Evolutionary conservation across 1,140 invertebrate genomes (phyloP), one percentile per base, ranked within the genome.

Genomic region (Trichonephila inaurata): DNA sequence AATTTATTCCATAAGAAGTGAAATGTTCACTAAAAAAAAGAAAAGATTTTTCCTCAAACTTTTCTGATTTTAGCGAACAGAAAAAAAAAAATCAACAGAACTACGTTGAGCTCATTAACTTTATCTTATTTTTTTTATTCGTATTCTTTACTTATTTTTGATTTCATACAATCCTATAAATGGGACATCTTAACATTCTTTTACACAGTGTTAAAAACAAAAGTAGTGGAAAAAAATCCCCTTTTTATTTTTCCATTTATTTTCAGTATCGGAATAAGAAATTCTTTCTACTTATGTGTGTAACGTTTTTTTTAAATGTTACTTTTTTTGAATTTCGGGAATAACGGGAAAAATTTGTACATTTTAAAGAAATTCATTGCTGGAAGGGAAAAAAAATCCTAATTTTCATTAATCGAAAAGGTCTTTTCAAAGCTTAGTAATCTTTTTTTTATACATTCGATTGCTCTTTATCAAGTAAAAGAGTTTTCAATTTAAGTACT

Each of bases 101-200:
- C 19, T 88, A 24, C 60, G 18, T 64, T 88, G 58, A 62, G 64
- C 72, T 89, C 88, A 89, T 89, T 89, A 89, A 72, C 86, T 88
- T 88, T 64, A 85, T 64, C 86, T 88, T 85, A 51, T 85, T 88
- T 88, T 87, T 86, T 28, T n/a, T 58, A 64, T 60, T 89, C 85
- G n/a, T 64, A 58, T 64, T 64, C 51, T 87, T n/a, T 64, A 62
- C 44, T 89, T 89, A 72, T 89, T 89, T 72, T 89, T 89, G 66
- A 89, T 89, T 69, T 89, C 66, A 72, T 72, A 72, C 88, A 89
- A 72, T 89, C 24, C 62, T 89, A 58, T 89, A 72, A 89, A 89
- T 88, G 66, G 66, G 44, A 51, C 40, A 89, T 44, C 58, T 89
- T 72, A 19, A 33, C 14, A 51, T 69, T 51, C 66, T 72, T 72